Evolutionary conservation across 2,113 vertebrate species (phyloP), one percentile per base, ranked within the genome.

Genomic region (Antigone vipio): DNA sequence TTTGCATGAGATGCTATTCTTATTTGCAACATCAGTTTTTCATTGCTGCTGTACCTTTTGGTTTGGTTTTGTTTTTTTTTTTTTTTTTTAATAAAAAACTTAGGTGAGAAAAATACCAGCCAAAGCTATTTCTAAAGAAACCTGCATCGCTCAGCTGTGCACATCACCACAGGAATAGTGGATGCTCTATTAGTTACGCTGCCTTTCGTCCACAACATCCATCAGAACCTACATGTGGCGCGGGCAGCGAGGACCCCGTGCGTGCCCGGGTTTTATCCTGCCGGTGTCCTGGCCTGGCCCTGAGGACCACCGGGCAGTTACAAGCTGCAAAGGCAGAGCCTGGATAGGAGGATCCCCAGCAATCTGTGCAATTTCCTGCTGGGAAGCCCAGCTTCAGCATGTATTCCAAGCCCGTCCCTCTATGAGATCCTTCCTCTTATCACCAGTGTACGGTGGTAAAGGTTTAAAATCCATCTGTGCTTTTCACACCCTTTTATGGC

Each of bases 201-300:
- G 20, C 22, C 40, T 22, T 62, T 58, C 26, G 17, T 35, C 13
- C 34, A 7, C 20, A 62, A 17, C 2, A 6, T 20, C 38, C 22
- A 32, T 18, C 10, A 58, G 29, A 40, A 32, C 38, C 47, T 0
- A 2, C 19, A 8, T 16, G 15, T 15, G 9, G 72, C 4, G 58
- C 27, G 5, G 27, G 17, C 14, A 14, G 26, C 2, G 21, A 64
- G 30, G 11, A 7, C 18, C 19, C 17, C 21, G 18, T 4, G 1
- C 11, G 17, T 2, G 2, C 30, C 29, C 7, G 17, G 22, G 18
- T 35, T 89, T 38, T 29, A 27, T 24, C 10, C 24, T 9, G 3
- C 9, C 1, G 2, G 15, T 34, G 50, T 62, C 73, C 50, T 62
- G 47, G 22, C 58, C 40, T 0, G 0, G 30, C 10, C 12, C 15